Conservation (phyloP, 1,140 invertebrate genomes). For the Caenorhabditis tropicalis region DNA sequence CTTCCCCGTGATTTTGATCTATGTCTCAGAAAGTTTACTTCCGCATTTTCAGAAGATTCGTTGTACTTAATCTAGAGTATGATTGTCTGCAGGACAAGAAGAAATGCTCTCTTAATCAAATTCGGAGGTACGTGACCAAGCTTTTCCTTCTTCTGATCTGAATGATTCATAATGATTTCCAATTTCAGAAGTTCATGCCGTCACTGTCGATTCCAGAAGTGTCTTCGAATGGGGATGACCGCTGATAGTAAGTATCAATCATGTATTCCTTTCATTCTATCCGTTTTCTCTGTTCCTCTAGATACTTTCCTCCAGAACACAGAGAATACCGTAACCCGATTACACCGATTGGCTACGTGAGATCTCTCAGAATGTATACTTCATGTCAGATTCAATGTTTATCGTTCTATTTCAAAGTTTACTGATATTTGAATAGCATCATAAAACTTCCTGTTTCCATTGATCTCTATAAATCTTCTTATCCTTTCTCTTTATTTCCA, state of each 20-base stretch:
- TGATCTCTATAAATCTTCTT: neutral
- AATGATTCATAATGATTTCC: neutral
- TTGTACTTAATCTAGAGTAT: conserved; percentile 25
- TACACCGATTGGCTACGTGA: neutral
- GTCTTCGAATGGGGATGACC: neutral
- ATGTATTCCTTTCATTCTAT: too few relatives aligned
- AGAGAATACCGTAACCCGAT: neutral
- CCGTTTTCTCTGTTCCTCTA: too few relatives aligned
- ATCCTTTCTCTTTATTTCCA: neutral
- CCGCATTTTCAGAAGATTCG: conserved; percentile 19
- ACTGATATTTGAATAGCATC: neutral
- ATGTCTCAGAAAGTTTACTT: neutral
- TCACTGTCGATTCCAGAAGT: conserved; percentile 33
- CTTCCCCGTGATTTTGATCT: neutral
- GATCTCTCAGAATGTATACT: too few relatives aligned
- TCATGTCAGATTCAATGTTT: too few relatives aligned
- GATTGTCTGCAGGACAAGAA: conserved; percentile 11
- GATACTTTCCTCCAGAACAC: neutral
- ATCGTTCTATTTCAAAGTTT: too few relatives aligned
- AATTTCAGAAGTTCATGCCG: conserved; percentile 17
- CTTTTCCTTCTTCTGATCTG: neutral
- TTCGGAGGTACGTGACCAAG: neutral
- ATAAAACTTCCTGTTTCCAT: neutral
- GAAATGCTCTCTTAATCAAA: conserved; percentile 13
- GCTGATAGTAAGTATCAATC: neutral